Percentiles rank a stretch among this genome's conserved stretches.
These are phyloP conservation scores for Baronia brevicornis DNA, from an alignment of 2,888 invertebrate genomes.

Conservation along the genomic window DNA sequence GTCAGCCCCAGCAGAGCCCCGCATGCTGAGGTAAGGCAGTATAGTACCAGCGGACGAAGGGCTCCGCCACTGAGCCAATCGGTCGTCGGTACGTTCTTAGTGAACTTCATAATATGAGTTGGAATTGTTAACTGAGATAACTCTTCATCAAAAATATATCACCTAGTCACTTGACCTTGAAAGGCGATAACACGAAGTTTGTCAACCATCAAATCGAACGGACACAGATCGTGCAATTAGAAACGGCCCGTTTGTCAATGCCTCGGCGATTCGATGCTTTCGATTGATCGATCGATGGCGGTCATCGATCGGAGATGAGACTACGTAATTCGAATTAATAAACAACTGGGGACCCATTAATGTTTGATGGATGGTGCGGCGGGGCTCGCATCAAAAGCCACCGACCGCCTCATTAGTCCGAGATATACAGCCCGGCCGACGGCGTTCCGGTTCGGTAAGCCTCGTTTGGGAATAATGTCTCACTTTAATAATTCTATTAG, in stretches of 20 bases:
- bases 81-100: no score
- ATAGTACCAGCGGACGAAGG: no score
- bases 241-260: constrained; percentile 6
- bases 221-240: no score
- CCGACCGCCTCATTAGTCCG: constrained; percentile 32
- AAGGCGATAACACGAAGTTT: neutral
- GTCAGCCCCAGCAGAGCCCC: no score
- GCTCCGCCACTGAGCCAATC: no score
- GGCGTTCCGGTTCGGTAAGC: constrained; percentile 4
- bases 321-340: constrained; percentile 27
- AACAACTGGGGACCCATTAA: constrained; percentile 32
- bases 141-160: no score
- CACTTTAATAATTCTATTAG: neutral
- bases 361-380: constrained; percentile 47
- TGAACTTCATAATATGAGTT: no score
- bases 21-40: no score
- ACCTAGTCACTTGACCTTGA: no score
- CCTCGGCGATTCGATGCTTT: constrained; percentile 1
- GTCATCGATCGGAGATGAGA: constrained; percentile 22
- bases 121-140: no score
- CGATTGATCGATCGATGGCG: constrained; percentile 23
- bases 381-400: constrained; percentile 43
- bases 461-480: neutral
- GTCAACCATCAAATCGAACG: constrained; percentile 15
- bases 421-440: constrained; percentile 6